Evolutionary conservation across 2,797 vertebrate genomes (phyloP), one percentile per base, ranked within the genome.

Genomic region (Champsocephalus esox): DNA sequence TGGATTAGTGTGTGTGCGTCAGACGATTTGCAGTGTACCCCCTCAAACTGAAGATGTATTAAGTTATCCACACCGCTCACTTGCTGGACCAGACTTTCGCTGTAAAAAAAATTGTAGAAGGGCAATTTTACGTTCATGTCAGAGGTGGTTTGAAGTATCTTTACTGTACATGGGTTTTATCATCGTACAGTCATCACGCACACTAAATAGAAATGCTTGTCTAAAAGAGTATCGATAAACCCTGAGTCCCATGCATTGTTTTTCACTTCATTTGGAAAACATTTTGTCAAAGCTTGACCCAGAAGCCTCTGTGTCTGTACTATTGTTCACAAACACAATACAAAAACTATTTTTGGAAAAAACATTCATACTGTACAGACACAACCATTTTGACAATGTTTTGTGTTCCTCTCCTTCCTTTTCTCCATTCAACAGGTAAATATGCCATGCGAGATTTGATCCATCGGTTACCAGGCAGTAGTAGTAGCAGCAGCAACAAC

Each of bases 371-470:
- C 2, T 12, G 14, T 9, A 54, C 32, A 57, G 24, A 71, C 2
- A 79, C 65, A 70, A 11, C 56, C n/a, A 46, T 13, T 17, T 61
- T 21, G 78, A 50, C 50, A 55, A 19, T 63, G 4, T 68, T 44
- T 72, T n/a, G 12, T 78, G 1, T 21, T 9, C 34, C 10, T 73
- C 63, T 55, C 10, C 44, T 34, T 55, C 10, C 10, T 69, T 59
- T 63, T 66, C 46, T 68, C 34, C 46, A 87, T 76, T 69, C 75
- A 82, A 63, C 92, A 99, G 98, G 98, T 90, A 99, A 99, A 91
- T 99, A 99, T 63, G 98, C 98, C 87, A 99, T 99, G 97, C 95
- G 98, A 87, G 98, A 99, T 89, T 93, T 99, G 87, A 97, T 99
- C 82, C 97, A 99, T 84, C 96, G 98, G 77, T 95, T 99, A 87